Percentiles rank a stretch among this genome's conserved stretches.
Evolutionary conservation across 2,113 vertebrate species (phyloP).

Genomic region (Manacus vitellinus): DNA sequence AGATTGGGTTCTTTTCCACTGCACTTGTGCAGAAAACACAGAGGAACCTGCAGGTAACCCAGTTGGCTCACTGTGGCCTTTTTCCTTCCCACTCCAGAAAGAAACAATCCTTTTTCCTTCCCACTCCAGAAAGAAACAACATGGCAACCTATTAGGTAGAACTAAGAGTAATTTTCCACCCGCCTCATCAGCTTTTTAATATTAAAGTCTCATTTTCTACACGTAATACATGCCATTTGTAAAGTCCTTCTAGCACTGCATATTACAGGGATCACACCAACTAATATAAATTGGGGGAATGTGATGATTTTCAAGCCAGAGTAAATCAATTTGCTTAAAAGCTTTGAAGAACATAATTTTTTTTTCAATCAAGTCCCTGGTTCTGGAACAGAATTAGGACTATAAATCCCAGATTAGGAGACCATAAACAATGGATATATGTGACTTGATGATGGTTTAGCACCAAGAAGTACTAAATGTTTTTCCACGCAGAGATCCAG

Average conservation of each 20-base stretch:
- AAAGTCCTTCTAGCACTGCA: not conserved
- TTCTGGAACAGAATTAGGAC: not conserved
- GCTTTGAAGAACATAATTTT: not conserved
- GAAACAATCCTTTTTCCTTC: not conserved
- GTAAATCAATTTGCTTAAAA: conserved; percentile 26
- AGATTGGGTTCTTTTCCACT: not conserved
- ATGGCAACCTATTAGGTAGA: not conserved
- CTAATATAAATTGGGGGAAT: not conserved
- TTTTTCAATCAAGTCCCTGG: not conserved
- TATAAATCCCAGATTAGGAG: conserved; percentile 32
- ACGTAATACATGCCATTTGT: rapidly evolving
- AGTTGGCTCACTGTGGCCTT: not conserved
- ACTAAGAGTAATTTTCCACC: not conserved
- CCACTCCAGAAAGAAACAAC: not conserved
- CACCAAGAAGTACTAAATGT: not conserved
- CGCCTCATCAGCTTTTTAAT: not conserved
- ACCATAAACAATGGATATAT: not conserved
- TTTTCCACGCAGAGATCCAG: not conserved
- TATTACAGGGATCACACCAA: not conserved
- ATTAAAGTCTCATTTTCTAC: not conserved
- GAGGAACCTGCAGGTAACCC: not conserved
- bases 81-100: not conserved
- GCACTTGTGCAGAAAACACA: not conserved
- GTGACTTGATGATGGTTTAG: not conserved
- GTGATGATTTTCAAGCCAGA: not conserved